phyloP scores from a whole-genome alignment of 2,888 invertebrate species.

The Habroteleia sp. region DNA sequence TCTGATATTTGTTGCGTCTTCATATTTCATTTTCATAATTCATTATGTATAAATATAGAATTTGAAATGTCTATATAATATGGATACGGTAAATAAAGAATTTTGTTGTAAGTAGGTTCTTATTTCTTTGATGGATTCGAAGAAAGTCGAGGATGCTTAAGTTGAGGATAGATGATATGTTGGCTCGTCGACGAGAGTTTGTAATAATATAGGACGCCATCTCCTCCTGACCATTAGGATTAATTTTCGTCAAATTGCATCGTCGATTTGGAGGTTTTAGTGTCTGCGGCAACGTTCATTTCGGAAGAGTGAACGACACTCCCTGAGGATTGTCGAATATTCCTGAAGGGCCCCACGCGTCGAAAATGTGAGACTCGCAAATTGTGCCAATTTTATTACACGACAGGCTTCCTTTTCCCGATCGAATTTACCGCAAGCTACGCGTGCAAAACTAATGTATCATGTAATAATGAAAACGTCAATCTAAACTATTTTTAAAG shows the following conservation, averaged over 20 bases:
- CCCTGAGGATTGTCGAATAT: slow-evolving; percentile 62
- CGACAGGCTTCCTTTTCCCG: slow-evolving; percentile 65
- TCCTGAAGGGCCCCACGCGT: slow-evolving; percentile 66
- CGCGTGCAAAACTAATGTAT: slow-evolving; percentile 61
- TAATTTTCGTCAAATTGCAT: slow-evolving; percentile 76
- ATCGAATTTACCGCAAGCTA: slow-evolving; percentile 61
- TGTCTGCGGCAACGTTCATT: slow-evolving; percentile 64
- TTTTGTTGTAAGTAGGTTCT: slow-evolving; percentile 36
- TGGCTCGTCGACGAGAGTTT: slow-evolving; percentile 45
- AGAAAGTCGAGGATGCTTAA: slow-evolving; percentile 45
- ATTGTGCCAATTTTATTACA: slow-evolving; percentile 74
- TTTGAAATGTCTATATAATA: slow-evolving; percentile 29
- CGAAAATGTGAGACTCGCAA: slow-evolving; percentile 71
- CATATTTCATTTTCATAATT: slow-evolving; percentile 17
- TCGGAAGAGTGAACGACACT: slow-evolving; percentile 58
- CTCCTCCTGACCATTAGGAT: slow-evolving; percentile 71
- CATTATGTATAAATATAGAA: slow-evolving; percentile 23
- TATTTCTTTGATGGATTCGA: slow-evolving; percentile 45
- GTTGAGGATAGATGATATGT: slow-evolving; percentile 52
- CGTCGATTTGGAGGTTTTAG: slow-evolving; percentile 62
- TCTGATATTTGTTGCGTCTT: too few species aligned
- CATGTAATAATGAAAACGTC: slow-evolving; percentile 61
- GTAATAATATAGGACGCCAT: slow-evolving; percentile 62
- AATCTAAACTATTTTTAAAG: slow-evolving; percentile 61
- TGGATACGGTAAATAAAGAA: slow-evolving; percentile 23